These are phyloP conservation scores for Magallana gigas DNA, from an alignment of 1,140 invertebrate genomes.

Conservation along the genomic window DNA sequence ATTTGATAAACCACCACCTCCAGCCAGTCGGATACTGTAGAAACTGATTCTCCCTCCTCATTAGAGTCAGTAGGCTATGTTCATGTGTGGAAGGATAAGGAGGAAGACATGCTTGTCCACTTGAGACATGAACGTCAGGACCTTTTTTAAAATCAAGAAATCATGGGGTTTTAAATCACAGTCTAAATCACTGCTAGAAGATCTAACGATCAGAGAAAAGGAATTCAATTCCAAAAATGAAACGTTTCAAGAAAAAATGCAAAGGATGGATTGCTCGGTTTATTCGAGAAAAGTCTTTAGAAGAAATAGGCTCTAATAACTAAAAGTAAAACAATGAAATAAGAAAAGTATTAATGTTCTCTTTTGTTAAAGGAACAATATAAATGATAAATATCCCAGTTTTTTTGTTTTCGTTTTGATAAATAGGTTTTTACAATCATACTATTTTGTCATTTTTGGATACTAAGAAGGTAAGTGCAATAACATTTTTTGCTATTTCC, in stretches of 20 bases:
- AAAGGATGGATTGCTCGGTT: constrained; percentile 40
- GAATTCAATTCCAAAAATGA: constrained; percentile 35
- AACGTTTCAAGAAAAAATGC: constrained; percentile 47
- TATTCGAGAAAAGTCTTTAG: not conserved
- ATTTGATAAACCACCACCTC: too few species aligned
- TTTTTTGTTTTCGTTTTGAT: too few species aligned
- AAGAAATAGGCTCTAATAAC: not conserved
- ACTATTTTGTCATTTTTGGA: not conserved
- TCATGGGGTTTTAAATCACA: too few species aligned
- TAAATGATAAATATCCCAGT: not conserved
- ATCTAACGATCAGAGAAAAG: not conserved
- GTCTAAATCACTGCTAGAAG: constrained; percentile 12
- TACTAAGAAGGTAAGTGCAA: not conserved
- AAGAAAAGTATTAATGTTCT: not conserved
- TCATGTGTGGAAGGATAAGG: too few species aligned
- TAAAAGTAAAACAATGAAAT: not conserved
- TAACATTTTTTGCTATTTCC: not conserved
- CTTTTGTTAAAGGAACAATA: not conserved
- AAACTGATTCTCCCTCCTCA: too few species aligned
- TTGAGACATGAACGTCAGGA: too few species aligned
- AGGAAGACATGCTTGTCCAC: too few species aligned
- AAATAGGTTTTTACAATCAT: not conserved
- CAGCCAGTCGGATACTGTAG: too few species aligned
- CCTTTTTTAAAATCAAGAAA: too few species aligned
- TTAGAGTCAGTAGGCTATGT: too few species aligned